phyloP scores from a whole-genome alignment of 2,888 invertebrate genomes.

The Synergus itoensis region DNA sequence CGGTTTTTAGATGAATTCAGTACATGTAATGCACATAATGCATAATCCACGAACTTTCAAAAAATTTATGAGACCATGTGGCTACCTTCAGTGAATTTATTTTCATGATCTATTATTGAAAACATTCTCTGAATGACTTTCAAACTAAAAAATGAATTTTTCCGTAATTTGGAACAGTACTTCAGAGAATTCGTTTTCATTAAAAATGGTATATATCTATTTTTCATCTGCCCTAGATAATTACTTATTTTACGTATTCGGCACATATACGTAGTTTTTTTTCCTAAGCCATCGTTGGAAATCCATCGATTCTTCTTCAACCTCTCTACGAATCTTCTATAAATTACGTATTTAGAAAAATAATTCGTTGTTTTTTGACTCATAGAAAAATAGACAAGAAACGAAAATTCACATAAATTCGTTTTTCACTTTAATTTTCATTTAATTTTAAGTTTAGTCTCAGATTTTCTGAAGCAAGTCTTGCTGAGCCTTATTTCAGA shows the following conservation, averaged over 20 bases:
- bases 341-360: not conserved
- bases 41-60: conserved; percentile 1
- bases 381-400: not conserved
- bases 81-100: not conserved
- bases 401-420: not conserved
- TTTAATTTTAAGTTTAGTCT: conserved; percentile 16
- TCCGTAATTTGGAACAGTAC: not conserved
- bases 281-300: not conserved
- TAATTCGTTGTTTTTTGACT: not conserved
- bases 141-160: not conserved
- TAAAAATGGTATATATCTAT: not conserved
- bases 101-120: not conserved
- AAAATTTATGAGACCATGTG: not conserved
- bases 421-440: not conserved
- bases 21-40: not conserved
- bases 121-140: not conserved
- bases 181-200: not conserved
- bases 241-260: not conserved
- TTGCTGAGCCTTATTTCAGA: not conserved
- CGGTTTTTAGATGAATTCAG: not conserved
- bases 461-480: not conserved
- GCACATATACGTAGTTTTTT: not conserved
- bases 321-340: conserved; percentile 13
- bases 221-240: not conserved
- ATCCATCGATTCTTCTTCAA: conserved; percentile 15